Conservation (phyloP, 2,113 vertebrate genomes). For the Hypocryptadius cinnamomeus region DNA sequence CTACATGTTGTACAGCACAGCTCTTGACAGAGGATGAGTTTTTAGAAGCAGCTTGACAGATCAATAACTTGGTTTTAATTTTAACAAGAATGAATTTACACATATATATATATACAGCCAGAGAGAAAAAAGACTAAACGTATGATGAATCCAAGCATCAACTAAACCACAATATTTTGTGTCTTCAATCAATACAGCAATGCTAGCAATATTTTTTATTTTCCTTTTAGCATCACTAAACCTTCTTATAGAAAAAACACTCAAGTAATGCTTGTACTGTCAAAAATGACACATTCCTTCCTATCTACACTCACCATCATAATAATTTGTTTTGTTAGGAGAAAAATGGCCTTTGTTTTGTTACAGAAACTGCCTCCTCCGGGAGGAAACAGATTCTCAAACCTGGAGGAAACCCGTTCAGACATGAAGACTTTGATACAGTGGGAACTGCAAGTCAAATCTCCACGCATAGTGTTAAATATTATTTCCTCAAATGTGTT, state of each 20-base stretch:
- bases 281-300: background rate
- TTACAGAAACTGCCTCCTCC: background rate
- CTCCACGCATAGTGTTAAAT: background rate
- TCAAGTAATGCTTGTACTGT: background rate
- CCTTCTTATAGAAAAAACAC: background rate
- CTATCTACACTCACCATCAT: background rate
- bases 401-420: background rate
- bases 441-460: background rate
- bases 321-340: background rate
- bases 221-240: background rate
- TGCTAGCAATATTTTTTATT: background rate
- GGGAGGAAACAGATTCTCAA: background rate
- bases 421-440: background rate
- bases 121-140: background rate
- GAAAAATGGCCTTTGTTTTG: background rate
- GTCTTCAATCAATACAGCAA: background rate
- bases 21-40: background rate
- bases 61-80: background rate
- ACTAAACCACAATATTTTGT: background rate
- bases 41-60: background rate
- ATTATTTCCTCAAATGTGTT: background rate
- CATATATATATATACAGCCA: background rate
- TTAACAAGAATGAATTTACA: background rate
- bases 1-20: background rate
- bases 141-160: background rate